Conservation (phyloP, 2,888 invertebrate species). For the Uropetala carovei region DNA sequence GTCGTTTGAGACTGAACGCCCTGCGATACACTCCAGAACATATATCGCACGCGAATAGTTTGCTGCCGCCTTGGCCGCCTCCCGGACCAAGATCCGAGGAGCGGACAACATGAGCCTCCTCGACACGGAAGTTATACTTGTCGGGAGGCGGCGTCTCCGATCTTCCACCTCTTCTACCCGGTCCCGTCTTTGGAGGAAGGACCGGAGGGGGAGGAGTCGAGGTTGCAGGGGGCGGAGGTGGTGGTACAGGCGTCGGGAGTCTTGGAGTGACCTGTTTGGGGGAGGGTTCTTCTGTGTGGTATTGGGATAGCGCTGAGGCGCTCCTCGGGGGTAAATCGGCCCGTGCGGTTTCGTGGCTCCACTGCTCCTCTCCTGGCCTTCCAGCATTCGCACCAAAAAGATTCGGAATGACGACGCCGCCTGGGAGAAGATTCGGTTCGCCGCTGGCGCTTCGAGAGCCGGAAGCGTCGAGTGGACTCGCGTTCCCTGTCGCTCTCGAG, state of each 20-base stretch:
- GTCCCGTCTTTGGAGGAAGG: conserved; percentile 24
- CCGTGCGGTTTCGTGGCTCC: not conserved
- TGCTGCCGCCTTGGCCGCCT: conserved; percentile 18
- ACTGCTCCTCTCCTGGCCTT: conserved; percentile 36
- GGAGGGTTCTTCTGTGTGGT: conserved; percentile 7
- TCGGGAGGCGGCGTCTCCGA: conserved; percentile 55
- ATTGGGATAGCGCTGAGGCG: not conserved
- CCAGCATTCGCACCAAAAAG: conserved; percentile 12
- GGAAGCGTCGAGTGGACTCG: not conserved
- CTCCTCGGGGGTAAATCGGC: conserved; percentile 24
- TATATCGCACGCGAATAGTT: conserved; percentile 74
- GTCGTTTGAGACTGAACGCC: conserved; percentile 76
- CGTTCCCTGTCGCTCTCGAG: not conserved
- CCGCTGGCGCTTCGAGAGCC: not conserved
- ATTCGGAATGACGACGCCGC: conserved; percentile 41
- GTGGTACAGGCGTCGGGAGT: conserved; percentile 13
- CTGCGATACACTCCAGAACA: conserved; percentile 75
- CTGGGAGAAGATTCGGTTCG: conserved; percentile 42
- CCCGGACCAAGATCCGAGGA: conserved; percentile 17
- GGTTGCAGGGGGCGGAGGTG: not conserved
- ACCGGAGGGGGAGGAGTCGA: conserved; percentile 24
- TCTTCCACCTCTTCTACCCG: conserved; percentile 37
- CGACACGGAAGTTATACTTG: conserved; percentile 54
- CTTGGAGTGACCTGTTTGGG: not conserved
- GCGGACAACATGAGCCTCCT: conserved; percentile 41